These are phyloP conservation scores for Telmatochromis bifrenatus DNA, from an alignment of 2,113 vertebrate species.

Conservation along the genomic window DNA sequence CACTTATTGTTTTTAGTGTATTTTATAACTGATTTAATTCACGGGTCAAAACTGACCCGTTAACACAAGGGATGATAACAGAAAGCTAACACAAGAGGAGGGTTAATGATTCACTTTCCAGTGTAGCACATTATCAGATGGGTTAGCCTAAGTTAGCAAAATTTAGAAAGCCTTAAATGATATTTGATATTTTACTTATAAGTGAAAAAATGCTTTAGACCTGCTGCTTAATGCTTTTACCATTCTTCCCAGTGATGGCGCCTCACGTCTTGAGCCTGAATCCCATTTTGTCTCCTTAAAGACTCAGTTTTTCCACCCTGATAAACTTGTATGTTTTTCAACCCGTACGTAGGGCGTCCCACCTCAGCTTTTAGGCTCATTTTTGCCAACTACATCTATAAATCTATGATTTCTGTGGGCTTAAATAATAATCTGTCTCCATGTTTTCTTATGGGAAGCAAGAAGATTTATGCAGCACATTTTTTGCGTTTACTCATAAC, in stretches of 20 bases:
- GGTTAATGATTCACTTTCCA: neutral
- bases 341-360: neutral
- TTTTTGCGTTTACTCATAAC: neutral
- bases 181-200: neutral
- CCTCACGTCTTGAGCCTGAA: neutral
- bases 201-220: neutral
- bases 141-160: neutral
- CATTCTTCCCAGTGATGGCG: neutral
- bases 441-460: neutral
- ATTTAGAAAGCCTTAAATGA: neutral
- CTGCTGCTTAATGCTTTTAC: neutral
- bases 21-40: too few relatives aligned
- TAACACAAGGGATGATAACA: too few relatives aligned
- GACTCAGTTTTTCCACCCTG: neutral
- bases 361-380: neutral
- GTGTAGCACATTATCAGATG: neutral
- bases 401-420: neutral
- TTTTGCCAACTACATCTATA: neutral
- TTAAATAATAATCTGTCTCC: neutral
- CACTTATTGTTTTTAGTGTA: too few relatives aligned
- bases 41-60: too few relatives aligned
- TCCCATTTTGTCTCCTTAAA: neutral
- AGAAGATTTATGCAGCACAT: neutral
- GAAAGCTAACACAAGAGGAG: too few relatives aligned
- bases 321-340: neutral